Base-by-base conservation (phyloP, 2,888 invertebrate species). In the Lapara coniferarum region DNA sequence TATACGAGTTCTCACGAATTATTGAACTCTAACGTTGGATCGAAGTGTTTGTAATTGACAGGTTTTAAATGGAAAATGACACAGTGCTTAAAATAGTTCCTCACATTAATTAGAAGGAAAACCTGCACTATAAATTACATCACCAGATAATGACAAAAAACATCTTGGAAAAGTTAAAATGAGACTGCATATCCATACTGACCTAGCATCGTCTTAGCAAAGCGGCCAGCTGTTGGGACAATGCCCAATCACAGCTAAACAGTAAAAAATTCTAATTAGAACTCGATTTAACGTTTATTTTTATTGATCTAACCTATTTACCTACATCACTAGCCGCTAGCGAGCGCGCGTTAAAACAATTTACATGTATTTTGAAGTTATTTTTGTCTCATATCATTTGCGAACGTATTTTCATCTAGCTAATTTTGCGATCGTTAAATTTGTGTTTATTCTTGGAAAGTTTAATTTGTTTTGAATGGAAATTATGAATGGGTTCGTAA, bases 221-320 rank as follows among this genome's bases (percentile, higher is more conserved):
- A 69, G 73, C 74, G 73, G 77, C 79, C 84, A 86, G 82, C 84
- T 84, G 84, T 80, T 68, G 74, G 75, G 77, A 83, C 82, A 82
- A 80, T 82, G 83, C 76, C 79, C 82, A 83, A 86, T 86, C 84
- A 82, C 77, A 77, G 74, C 78, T 74, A 67, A 69, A 75, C 76
- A 72, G 70, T 81, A 82, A 83, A 82, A 82, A 81, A 77, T 57
- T 25, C 71, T 83, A 84, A 86, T 86, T 83, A 84, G 79, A 78
- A 73, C 69, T 69, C 74, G 69, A 78, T 76, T 74, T 72, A 72
- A 74, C 72, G 71, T 74, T 66, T 69, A 70, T 69, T 72, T 79
- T 79, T 78, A 79, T 71, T 70, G 71, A 68, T 66, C 69, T 75
- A 76, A 74, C 77, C 77, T 75, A 79, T 79, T 78, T 77, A 74